Percentiles rank a stretch among this genome's conserved stretches.
phyloP scores from a whole-genome alignment of 2,888 invertebrate genomes.

The Eupithecia subfuscata region DNA sequence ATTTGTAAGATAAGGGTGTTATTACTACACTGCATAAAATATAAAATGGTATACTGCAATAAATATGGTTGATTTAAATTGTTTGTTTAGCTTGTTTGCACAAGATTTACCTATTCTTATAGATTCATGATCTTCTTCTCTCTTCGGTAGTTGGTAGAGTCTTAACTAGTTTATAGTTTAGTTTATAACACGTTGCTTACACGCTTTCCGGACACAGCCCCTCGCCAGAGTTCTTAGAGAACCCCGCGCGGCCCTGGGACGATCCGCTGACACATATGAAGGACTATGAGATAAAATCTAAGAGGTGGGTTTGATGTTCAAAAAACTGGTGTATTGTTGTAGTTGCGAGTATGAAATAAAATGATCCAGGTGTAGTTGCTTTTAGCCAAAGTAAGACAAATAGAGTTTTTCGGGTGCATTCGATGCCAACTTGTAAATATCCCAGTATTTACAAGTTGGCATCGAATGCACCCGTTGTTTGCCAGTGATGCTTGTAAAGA shows the following conservation, averaged over 20 bases:
- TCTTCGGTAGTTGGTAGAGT: not conserved
- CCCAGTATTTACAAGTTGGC: no score
- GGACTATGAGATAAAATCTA: constrained; percentile 60
- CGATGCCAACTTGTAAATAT: not conserved
- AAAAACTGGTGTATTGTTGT: not conserved
- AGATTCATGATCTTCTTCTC: not conserved
- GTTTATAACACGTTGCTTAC: constrained; percentile 3
- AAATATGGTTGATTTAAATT: not conserved
- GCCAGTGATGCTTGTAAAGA: not conserved
- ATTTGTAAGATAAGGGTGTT: no score
- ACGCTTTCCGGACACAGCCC: constrained; percentile 61
- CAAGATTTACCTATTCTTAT: not conserved
- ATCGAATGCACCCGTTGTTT: no score
- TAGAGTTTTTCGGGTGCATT: not conserved
- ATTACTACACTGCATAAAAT: not conserved
- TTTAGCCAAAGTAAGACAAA: not conserved
- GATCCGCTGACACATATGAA: constrained; percentile 75
- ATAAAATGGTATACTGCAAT: not conserved
- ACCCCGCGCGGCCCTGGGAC: constrained; percentile 85
- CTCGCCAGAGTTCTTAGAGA: constrained; percentile 82
- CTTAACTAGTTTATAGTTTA: not conserved
- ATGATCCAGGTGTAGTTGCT: not conserved
- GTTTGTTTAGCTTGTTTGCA: not conserved
- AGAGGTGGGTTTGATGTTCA: constrained; percentile 53
- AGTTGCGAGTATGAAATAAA: no score